Base-by-base conservation (phyloP, 2,888 invertebrate genomes). In the Eudemis profundana region DNA sequence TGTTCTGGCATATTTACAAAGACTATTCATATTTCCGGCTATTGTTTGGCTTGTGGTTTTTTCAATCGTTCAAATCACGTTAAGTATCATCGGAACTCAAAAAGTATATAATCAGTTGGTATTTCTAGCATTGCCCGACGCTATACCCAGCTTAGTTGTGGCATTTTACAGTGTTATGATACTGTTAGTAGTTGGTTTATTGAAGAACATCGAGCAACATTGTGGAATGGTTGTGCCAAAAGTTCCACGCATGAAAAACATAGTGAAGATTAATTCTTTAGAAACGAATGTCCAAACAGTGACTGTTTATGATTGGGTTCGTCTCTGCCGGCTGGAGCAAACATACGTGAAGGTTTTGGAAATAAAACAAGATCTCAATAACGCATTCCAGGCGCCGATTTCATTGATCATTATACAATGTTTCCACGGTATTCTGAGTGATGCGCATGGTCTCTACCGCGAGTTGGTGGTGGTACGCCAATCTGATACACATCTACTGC, bases 121-220 rank as follows among this genome's bases (percentile, higher is more conserved):
- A 47, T 47, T 47, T 23, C 2, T 15, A 12, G 15, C 10, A 7
- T 0, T 49, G n/a, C 49, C 49, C 3, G 49, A 49, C 12, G 15
- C 29, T 8, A 49, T 49, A 49, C 47, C 47, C 49, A 49, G 49
- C 10, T 4, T 49, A 3, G 10, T 49, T 0, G 29, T 49, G 4
- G 49, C 49, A 4, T 49, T 49, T 29, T 49, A 29, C 4, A 29
- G 15, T 17, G 15, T 1, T 3, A 29, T 49, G 29, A 10, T 29
- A 10, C 15, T 49, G 3, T 29, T 49, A 10, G 15, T 49, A 5
- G 29, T 49, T n/a, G 27, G 29, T 10, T 29, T 49, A 12, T 17
- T 49, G 49, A 49, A 49, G 17, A 49, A 49, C 29, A 49, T 49
- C 12, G 49, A 49, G 29, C 14, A 49, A 12, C 29, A 49, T 29